A percentile compares a stretch with the other conserved stretches of the same genome.
Conservation (phyloP, 1,140 invertebrate genomes). For the Pollicipes pollicipes region DNA sequence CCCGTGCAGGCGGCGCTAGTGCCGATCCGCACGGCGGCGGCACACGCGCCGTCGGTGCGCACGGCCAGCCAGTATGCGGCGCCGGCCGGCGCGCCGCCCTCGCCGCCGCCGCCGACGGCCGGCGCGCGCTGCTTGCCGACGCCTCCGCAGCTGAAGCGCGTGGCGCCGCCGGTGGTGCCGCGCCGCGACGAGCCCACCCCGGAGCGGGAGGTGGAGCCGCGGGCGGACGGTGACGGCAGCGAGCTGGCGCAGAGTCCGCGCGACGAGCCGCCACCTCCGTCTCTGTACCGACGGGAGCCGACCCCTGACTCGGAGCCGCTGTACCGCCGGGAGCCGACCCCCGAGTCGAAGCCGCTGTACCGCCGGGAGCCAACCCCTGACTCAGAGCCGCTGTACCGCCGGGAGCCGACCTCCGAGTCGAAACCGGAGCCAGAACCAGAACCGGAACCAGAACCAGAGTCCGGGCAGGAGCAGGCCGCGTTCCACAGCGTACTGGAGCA, state of each 20-base stretch:
- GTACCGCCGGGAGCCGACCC: not conserved
- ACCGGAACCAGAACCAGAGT: not conserved
- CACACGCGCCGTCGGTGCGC: constrained; percentile 3
- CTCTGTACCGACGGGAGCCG: too few species aligned
- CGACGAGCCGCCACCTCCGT: too few species aligned
- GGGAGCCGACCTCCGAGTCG: not conserved
- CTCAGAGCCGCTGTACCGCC: not conserved
- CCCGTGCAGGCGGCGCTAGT: not conserved
- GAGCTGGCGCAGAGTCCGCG: not conserved
- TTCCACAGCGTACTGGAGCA: not conserved
- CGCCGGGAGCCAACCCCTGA: not conserved
- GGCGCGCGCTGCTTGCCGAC: not conserved
- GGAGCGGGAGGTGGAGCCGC: not conserved
- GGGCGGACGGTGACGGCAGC: not conserved
- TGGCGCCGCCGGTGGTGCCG: constrained; percentile 3
- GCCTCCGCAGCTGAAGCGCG: constrained; percentile 3
- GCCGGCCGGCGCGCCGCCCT: not conserved
- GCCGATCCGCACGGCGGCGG: not conserved
- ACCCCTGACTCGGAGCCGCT: too few species aligned
- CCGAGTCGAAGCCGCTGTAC: not conserved
- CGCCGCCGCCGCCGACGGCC: not conserved
- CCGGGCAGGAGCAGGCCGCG: not conserved
- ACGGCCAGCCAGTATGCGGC: not conserved
- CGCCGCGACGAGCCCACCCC: not conserved
- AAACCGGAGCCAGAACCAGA: not conserved